Base-by-base conservation (phyloP, 2,888 invertebrate genomes). In the Cheilosia impressa region DNA sequence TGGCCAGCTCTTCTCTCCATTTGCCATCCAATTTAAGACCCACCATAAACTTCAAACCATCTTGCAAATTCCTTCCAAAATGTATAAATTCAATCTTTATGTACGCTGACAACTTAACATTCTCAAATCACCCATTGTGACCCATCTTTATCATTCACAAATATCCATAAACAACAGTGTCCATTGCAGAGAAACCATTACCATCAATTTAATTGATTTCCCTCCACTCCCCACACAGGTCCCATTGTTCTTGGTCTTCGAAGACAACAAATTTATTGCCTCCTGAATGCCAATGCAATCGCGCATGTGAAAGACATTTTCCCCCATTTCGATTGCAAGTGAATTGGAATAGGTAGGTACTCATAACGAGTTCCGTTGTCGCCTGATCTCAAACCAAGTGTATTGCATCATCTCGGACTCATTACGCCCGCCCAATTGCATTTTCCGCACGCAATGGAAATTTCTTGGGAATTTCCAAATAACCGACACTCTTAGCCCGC, bases 201-300 rank as follows among this genome's bases (percentile, higher is more conserved):
- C 75, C 79, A 80, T 80, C 69, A 80, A 80, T 76, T 80, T 71
- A 66, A 80, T 84, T 66, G 73, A 68, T 84, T 65, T 55, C 69
- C 53, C 31, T 53, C 63, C 47, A 27, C 27, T 27, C 6, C 27
- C 2, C 17, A 4, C 17, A 45, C n/a, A 27, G n/a, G n/a, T 27
- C 3, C 57, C 69, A 69, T 84, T 79, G 79, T 79, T 75, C 53
- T 22, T 13, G 52, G 22, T 27, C 15, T 15, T 27, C 15, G 24
- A 63, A 73, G 58, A 69, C 69, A 53, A n/a, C 24, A 43, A 75
- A 80, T 84, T 84, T 79, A 84, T 84, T 53, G 34, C 68, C 62
- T 41, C n/a, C 31, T 43, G 38, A 13, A 34, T 60, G 50, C 45
- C 47, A 66, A 38, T 65, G 72, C 63, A 73, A 55, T 24, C 55